Evolutionary conservation across 2,113 vertebrate genomes (phyloP).

Genomic region (Chunga burmeisteri): DNA sequence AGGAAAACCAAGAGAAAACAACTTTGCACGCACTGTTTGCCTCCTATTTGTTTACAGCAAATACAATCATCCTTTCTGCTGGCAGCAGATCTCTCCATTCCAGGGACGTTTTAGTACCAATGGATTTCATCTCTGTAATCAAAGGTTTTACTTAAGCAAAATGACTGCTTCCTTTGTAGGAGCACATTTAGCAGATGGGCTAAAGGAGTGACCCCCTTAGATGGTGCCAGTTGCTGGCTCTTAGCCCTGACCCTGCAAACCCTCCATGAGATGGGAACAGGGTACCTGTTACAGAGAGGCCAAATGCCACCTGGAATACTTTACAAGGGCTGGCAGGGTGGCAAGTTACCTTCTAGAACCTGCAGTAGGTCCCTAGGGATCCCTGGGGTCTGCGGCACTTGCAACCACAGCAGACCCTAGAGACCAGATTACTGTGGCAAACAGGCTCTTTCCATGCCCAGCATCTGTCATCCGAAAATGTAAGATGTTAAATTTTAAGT

Average conservation of each 20-base stretch:
- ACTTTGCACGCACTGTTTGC: background rate
- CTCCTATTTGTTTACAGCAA: background rate
- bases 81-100: background rate
- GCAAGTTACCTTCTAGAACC: background rate
- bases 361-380: background rate
- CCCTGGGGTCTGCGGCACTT: background rate
- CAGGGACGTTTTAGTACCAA: background rate
- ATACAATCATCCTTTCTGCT: background rate
- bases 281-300: background rate
- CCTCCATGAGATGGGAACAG: background rate
- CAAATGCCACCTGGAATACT: background rate
- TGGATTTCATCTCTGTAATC: background rate
- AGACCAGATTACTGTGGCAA: too few relatives aligned
- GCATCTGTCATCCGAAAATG: background rate
- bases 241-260: background rate
- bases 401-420: background rate
- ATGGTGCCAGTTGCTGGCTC: background rate
- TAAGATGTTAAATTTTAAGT: background rate
- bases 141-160: background rate
- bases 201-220: background rate
- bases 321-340: background rate
- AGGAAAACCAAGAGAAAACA: background rate
- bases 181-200: background rate
- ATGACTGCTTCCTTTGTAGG: background rate
- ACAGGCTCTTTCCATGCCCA: background rate